Evolutionary conservation across 2,888 invertebrate genomes (phyloP), one percentile per base, ranked within the genome.

Genomic region (Archaeoteleia sp.): DNA sequence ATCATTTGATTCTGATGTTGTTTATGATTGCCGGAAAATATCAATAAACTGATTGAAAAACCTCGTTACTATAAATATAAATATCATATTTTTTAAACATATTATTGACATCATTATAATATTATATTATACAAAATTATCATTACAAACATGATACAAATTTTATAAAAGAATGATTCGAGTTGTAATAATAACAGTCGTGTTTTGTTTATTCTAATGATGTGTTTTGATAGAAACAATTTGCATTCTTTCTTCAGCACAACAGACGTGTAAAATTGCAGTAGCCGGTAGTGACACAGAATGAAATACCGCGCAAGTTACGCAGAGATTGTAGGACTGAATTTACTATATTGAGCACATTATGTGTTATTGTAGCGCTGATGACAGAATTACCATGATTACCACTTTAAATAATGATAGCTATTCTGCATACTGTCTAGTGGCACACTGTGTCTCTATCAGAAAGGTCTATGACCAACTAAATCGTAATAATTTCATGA

Each of bases 351-450:
- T 60, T 68, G 65, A 48, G 48, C 70, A 42, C 55, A 66, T 72
- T 69, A 63, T 51, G 45, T 63, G 55, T 74, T 67, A 65, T 58
- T 53, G 65, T 72, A 49, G 57, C 74, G n/a, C 75, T 78, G 80
- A 82, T 80, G 79, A 80, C 77, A 75, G 78, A 73, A 82, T 82
- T 82, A 82, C 78, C 78, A 80, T 79, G 80, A 82, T 82, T 82
- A 81, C 80, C 80, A 78, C 78, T 82, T 82, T 80, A 78, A 76
- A 75, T 81, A 81, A 81, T 80, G 78, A 79, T 74, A 73, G 72
- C 79, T 78, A 73, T 78, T 78, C 65, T 70, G 71, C 53, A 68
- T 70, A 70, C 68, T 71, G 55, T 62, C 55, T 55, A 67, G 48
- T 55, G 49, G 32, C 32, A 53, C 39, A 48, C 40, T 49, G 54